phyloP scores from a whole-genome alignment of 2,888 invertebrate genomes.

The Megaustenia siamemsis region DNA sequence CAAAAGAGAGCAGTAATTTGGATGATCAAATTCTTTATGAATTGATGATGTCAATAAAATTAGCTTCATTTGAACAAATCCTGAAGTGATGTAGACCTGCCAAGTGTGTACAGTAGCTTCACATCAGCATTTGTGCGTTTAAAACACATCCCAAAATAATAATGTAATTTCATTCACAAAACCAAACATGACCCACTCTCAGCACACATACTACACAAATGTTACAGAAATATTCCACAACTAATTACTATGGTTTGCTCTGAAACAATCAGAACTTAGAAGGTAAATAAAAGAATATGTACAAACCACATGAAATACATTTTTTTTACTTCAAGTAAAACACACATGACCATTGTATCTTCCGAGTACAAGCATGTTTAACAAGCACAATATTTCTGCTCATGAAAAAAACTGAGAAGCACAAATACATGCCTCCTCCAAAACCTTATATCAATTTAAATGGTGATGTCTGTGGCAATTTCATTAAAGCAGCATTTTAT shows the following conservation, averaged over 20 bases:
- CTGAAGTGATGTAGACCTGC: neutral
- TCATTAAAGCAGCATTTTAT: too few species aligned
- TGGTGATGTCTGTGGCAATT: too few species aligned
- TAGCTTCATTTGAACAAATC: neutral
- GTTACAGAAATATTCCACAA: neutral
- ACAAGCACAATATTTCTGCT: too few species aligned
- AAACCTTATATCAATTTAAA: too few species aligned
- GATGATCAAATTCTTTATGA: neutral
- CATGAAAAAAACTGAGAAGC: too few species aligned
- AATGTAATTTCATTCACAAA: neutral
- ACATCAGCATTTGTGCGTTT: slow-evolving; percentile 1
- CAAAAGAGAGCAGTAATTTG: neutral
- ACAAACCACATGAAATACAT: neutral
- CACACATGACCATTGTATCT: too few species aligned
- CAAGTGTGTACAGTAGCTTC: neutral
- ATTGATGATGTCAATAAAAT: neutral
- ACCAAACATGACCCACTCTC: neutral
- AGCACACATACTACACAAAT: neutral
- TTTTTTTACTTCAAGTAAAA: too few species aligned
- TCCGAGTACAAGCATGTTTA: too few species aligned
- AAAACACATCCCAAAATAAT: neutral
- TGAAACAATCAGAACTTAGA: neutral
- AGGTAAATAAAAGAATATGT: neutral
- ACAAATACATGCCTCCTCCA: too few species aligned
- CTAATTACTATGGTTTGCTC: neutral